phyloP scores from a whole-genome alignment of 2,888 invertebrate genomes.

The Ecdyonurus torrentis region DNA sequence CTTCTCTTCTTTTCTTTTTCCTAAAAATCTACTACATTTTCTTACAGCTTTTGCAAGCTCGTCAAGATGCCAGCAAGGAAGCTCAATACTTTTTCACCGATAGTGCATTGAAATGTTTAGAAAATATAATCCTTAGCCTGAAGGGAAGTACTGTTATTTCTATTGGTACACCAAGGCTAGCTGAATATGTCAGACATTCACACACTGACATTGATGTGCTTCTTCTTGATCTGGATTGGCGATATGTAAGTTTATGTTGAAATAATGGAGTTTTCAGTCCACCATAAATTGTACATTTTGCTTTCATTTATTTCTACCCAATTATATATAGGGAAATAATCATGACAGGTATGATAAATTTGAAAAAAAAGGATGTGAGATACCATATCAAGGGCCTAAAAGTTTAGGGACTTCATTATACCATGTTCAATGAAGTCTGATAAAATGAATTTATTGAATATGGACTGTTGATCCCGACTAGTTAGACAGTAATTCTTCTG shows the following conservation, averaged over 20 bases:
- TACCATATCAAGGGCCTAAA: no score
- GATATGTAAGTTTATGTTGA: slow-evolving; percentile 33
- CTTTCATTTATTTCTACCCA: no score
- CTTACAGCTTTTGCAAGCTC: slow-evolving; percentile 37
- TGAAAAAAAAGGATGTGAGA: no score
- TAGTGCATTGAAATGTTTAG: slow-evolving; percentile 43
- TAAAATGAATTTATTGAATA: no score
- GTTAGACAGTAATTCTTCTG: no score
- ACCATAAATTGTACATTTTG: background rate
- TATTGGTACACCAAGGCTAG: slow-evolving; percentile 68
- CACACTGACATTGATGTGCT: slow-evolving; percentile 34
- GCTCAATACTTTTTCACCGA: slow-evolving; percentile 77
- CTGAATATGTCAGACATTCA: slow-evolving; percentile 40
- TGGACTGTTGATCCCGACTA: no score
- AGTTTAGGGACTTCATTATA: no score
- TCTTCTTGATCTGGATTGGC: slow-evolving; percentile 64
- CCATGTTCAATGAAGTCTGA: no score
- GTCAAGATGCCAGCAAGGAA: slow-evolving; percentile 59
- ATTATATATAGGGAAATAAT: no score
- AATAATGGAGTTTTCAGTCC: background rate
- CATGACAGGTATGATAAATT: no score
- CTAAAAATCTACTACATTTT: no score
- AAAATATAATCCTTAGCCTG: slow-evolving; percentile 34
- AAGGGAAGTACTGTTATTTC: slow-evolving; percentile 46
- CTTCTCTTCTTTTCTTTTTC: no score